Percentiles rank a stretch among this genome's conserved stretches.
Conservation (phyloP, 1,140 invertebrate species). For the Battus philenor region DNA sequence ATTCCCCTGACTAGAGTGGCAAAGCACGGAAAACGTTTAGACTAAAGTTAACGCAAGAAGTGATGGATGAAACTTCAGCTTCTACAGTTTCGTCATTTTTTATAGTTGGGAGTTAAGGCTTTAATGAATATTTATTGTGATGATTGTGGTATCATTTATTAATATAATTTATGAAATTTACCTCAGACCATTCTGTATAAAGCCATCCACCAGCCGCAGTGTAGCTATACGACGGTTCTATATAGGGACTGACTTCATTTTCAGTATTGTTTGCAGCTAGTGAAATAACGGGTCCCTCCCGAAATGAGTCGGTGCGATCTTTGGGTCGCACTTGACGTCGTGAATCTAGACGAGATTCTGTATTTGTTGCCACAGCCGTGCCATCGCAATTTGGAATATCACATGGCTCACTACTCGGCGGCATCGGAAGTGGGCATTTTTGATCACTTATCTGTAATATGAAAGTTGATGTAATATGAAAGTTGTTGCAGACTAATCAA, state of each 20-base stretch:
- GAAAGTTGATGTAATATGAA: background rate
- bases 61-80: no score
- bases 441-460: constrained; percentile 65
- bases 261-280: constrained; percentile 46
- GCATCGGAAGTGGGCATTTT: constrained; percentile 66
- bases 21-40: no score
- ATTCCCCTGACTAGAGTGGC: no score
- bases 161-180: constrained; percentile 19
- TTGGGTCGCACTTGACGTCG: constrained; percentile 53
- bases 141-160: no score
- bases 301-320: constrained; percentile 53
- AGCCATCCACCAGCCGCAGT: constrained; percentile 61
- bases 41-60: no score
- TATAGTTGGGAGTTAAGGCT: no score
- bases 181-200: constrained; percentile 67
- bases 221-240: constrained; percentile 42
- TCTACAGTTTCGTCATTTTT: no score
- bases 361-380: constrained; percentile 25
- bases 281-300: constrained; percentile 50
- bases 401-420: constrained; percentile 53
- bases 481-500: no score
- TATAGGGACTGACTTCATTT: constrained; percentile 38
- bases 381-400: constrained; percentile 66
- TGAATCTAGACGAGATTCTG: constrained; percentile 44
- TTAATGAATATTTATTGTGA: no score